Base-by-base conservation (phyloP, 2,797 vertebrate genomes). In the Rhinogobio ventralis region DNA sequence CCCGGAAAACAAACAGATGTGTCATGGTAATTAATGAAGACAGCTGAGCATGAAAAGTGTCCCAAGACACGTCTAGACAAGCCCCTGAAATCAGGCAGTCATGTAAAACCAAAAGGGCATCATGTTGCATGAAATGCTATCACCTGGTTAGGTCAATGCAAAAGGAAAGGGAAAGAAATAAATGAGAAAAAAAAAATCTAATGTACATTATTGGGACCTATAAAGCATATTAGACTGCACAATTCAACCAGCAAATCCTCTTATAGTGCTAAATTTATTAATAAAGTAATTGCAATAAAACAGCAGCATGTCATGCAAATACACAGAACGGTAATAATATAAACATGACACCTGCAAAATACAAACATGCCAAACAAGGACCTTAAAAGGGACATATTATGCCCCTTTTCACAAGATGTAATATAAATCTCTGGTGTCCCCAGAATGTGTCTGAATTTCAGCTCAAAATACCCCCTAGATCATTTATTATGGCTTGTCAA, bases 11-110 rank as follows among this genome's bases (percentile, higher is more conserved):
- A 83, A 83, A 79, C 60, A 87, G 76, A 51, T 68, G 71, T 72
- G 30, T 77, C 82, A 77, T 78, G 79, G 64, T 78, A 66, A 88
- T 83, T 84, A 46, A 85, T 75, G 83, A 72, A 83, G 66, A 87
- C 49, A 85, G 68, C 60, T 39, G 69, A 69, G 55, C 57, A 33
- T 49, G 36, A 86, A 84, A 79, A 85, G 62, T 72, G 75, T 46
- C 68, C 72, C 69, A 68, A 74, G 79, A 81, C 81, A 88, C 64
- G 25, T 28, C 77, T 81, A 86, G 67, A 81, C 66, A 72, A 86
- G 51, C 17, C 69, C 11, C 66, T 75, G 42, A 74, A 75, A 62
- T 75, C 4, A 83, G 62, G 28, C 77, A 79, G 46, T 28, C 30
- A 13, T 55, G 60, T 68, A 55, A 83, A 67, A 42, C 72, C 33